phyloP scores from a whole-genome alignment of 2,888 invertebrate genomes.

The Phymatocera aterrima region DNA sequence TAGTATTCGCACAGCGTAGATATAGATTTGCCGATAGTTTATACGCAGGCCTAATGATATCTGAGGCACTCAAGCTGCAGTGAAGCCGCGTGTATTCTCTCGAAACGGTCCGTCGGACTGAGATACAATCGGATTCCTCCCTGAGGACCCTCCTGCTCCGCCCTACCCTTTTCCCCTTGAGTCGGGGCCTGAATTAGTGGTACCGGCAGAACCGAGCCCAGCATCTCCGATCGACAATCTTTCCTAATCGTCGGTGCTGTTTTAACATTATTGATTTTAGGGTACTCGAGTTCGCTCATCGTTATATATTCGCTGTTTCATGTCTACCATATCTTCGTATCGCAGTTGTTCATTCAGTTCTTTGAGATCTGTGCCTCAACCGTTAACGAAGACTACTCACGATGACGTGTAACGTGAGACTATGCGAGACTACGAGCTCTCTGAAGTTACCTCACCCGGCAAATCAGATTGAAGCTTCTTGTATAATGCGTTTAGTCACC shows the following conservation, averaged over 20 bases:
- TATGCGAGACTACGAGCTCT: constrained; percentile 29
- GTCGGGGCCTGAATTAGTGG: constrained; percentile 25
- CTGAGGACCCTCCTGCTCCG: constrained; percentile 54
- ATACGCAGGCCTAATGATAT: constrained; percentile 60
- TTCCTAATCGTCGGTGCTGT: constrained; percentile 59
- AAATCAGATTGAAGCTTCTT: constrained; percentile 14
- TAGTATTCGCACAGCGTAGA: constrained; percentile 3
- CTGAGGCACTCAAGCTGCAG: constrained; percentile 59
- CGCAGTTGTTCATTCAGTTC: constrained; percentile 18
- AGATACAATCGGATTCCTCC: constrained; percentile 59
- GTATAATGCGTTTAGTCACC: constrained; percentile 29
- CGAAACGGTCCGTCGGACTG: constrained; percentile 57
- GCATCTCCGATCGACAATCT: constrained; percentile 60
- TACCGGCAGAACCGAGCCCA: constrained; percentile 48
- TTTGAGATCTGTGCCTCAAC: constrained; percentile 2
- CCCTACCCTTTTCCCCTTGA: constrained; percentile 44
- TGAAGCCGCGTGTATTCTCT: constrained; percentile 59
- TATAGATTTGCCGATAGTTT: constrained; percentile 49
- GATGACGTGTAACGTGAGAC: constrained; percentile 37
- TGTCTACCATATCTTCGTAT: not conserved
- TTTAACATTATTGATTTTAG: constrained; percentile 60
- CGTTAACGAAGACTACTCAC: constrained; percentile 9
- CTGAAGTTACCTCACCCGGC: constrained; percentile 28
- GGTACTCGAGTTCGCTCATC: constrained; percentile 52
- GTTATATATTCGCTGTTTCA: constrained; percentile 51